Base-by-base conservation (phyloP, 2,113 vertebrate genomes). In the Microtus richardsoni region DNA sequence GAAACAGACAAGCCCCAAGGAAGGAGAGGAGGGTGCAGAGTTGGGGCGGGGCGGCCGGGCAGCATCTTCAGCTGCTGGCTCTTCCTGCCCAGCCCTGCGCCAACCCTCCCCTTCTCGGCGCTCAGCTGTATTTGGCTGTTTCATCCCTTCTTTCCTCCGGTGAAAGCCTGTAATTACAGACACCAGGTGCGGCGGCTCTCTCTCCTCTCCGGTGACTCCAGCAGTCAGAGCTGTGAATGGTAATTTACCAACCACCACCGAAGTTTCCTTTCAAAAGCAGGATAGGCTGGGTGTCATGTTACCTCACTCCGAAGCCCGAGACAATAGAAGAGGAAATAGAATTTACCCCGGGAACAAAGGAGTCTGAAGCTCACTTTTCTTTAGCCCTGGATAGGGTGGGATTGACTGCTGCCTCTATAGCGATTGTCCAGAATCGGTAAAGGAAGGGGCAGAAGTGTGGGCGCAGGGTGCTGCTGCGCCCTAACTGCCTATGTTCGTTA, bases 251-350 rank as follows among this genome's bases (percentile, higher is more conserved):
- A 93, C 96, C 97, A 95, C 91, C 93, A 33, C 87, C 2, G 47
- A 89, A 62, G 95, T 19, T 95, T 92, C 98, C 98, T 98, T 98
- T 97, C 97, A 33, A 54, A 30, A 58, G 91, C 91, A 96, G 83
- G 93, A 96, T 54, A 26, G 26, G 95, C 96, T 78, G 74, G 88
- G 97, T 96, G 94, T 94, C 91, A 54, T 0, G 5, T 98, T 98
- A 93, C 97, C 12, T 11, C 39, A 73, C 49, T 91, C 58, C 80
- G 96, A 62, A 68, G 89, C 77, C 3, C 0, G 2, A 97, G 95
- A 98, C 98, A 98, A 97, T 97, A 95, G 93, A 78, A 96, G 98
- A 97, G 98, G 98, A 98, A 98, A 98, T 97, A 95, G 97, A 98
- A 98, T 98, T 98, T 93, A 80, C 82, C 73, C 19, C 0, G 77